Base-by-base conservation (phyloP, 2,888 invertebrate species). In the Ceratothoa steindachneri region DNA sequence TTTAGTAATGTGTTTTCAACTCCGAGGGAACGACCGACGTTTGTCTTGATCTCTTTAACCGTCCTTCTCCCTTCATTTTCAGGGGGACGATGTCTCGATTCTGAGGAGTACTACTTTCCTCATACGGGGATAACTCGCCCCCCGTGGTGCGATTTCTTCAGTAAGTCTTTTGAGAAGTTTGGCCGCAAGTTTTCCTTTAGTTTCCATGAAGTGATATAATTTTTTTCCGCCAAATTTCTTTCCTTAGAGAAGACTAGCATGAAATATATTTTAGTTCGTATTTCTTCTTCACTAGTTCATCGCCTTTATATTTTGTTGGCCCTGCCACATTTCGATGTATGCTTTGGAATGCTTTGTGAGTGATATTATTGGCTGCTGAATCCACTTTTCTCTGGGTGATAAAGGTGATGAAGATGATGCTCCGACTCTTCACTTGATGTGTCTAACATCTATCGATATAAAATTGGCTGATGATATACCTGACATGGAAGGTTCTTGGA, bases 101-200 rank as follows among this genome's bases (percentile, higher is more conserved):
- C 77, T 52, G 77, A 77, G 66, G 77, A 77, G 70, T 77, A 69
- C 75, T 75, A 72, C 77, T 75, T 75, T 67, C 71, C 77, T 65
- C 77, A 77, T 73, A 75, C 77, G 31, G 77, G 77, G 30, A 73
- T 73, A 24, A 77, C 77, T 19, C 77, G 77, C 65, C 75, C 77
- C 31, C 77, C 77, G 69, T 73, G 74, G 74, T 77, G 77, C 67
- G 77, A 75, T 71, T 72, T 69, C 71, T 73, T 77, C 69, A 75
- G 75, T 75, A 75, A 75, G 75, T 72, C 27, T 60, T 60, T 60
- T 41, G 41, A 9, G 5, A 41, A 41, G 5, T 41, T 41, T 5
- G 15, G 5, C 41, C 41, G 7, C 7, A 5, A 15, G 15, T 41
- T 41, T 15, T 41, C 7, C 41, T 9, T 5, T 41, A 9, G 41